Base-by-base conservation (phyloP, 2,797 vertebrate species). In the Cynopterus sphinx region DNA sequence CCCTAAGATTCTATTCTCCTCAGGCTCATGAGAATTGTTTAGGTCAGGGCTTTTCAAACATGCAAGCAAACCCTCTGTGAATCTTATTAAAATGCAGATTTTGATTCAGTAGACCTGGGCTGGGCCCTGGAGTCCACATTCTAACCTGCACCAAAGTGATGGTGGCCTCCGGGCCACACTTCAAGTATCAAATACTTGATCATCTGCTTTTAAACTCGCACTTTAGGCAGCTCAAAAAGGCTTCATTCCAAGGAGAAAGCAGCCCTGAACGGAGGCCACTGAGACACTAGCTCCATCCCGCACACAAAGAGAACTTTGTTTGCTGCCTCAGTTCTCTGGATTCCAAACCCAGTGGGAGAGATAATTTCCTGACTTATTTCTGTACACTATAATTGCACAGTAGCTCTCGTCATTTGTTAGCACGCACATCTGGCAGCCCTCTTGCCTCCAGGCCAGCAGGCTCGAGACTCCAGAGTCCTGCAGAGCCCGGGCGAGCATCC, bases 361-460 rank as follows among this genome's bases (percentile, higher is more conserved):
- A 74, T 43, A 36, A 87, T 68, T 95, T 93, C 97, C 92, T 74
- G 51, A 74, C 97, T 79, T 68, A 86, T 97, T 97, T 97, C 88
- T 97, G 67, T 83, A 28, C 79, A 85, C 43, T 79, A 19, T 61
- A 83, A 97, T 91, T 68, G 73, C 94, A 96, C 97, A 97, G 3
- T 65, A 89, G 97, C 75, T 73, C 92, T 90, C 86, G 67, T 53
- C 82, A 93, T 97, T 95, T 94, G 90, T 97, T 97, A 97, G 97
- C 89, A 59, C 0, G 61, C 96, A 98, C 97, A 98, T 96, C 97
- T 98, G 97, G 97, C 93, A 93, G 92, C 75, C 46, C 93, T 68
- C 85, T 33, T 92, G 94, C 94, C 98, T 97, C 89, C 19, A 3
- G 4, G 24, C 94, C 96, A 41, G 96, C 96, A 97, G 95, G 97